phyloP scores from a whole-genome alignment of 2,888 invertebrate genomes.

The Tigriopus californicus region DNA sequence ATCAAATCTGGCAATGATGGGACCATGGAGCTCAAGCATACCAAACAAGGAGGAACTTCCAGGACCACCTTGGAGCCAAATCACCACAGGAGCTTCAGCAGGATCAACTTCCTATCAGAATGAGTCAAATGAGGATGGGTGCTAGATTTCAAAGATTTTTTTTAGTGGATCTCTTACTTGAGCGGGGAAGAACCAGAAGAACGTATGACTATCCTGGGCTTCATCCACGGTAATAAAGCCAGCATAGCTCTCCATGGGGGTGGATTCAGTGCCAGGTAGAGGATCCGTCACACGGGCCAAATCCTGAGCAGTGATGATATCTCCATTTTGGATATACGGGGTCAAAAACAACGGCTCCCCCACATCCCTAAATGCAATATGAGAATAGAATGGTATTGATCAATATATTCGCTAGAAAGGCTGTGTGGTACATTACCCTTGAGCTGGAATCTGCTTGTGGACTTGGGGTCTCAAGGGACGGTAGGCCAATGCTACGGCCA shows the following conservation, averaged over 20 bases:
- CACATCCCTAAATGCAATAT: not conserved
- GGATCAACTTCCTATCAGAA: slow-evolving; percentile 1
- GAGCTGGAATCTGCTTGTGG: not conserved
- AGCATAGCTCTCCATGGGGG: slow-evolving; percentile 24
- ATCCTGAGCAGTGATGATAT: slow-evolving; percentile 11
- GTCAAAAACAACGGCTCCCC: not conserved
- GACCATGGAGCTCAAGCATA: slow-evolving; percentile 1
- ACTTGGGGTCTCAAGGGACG: not conserved
- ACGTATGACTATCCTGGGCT: slow-evolving; percentile 26
- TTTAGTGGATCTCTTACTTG: slow-evolving; percentile 23
- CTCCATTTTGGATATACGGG: not conserved
- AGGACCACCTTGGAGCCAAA: slow-evolving; percentile 31
- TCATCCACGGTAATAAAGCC: slow-evolving; percentile 29
- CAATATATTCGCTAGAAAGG: not conserved
- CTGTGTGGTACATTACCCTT: not conserved
- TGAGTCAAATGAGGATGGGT: not conserved
- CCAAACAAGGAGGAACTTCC: slow-evolving; percentile 28
- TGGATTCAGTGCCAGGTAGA: slow-evolving; percentile 4
- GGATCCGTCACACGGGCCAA: slow-evolving; percentile 17
- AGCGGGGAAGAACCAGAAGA: slow-evolving; percentile 31
- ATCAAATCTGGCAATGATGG: not conserved
- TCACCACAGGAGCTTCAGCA: slow-evolving; percentile 25
- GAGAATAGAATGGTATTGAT: not conserved
- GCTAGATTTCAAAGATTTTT: not conserved
- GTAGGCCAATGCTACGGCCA: not conserved